Evolutionary conservation across 2,797 vertebrate genomes (phyloP), one percentile per base, ranked within the genome.

Genomic region (Psittacula echo): DNA sequence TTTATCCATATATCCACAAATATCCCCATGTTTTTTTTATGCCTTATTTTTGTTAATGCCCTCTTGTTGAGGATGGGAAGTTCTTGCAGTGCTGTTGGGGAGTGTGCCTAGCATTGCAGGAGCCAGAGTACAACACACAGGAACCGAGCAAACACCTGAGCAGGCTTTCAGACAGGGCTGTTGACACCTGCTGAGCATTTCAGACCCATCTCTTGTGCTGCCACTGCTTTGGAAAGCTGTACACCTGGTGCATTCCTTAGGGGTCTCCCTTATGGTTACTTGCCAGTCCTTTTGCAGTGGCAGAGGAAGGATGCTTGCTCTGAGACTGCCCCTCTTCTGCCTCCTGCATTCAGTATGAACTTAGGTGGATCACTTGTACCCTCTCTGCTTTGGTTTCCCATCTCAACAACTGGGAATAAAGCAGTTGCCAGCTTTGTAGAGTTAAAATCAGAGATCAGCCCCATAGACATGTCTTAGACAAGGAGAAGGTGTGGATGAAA

Each of bases 71-170:
- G 73, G 56, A 13, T n/a, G 61, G 9, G 47, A 32, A 73, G 30
- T 23, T 81, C 64, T 45, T 26, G 53, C 37, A 22, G 61, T 4
- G n/a, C 39, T 11, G 78, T n/a, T 53, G 53, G 66, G 10, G 66
- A 44, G 19, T 0, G 2, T 29, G 41, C 1, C 6, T 13, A 34
- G 74, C 18, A 1, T 10, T 29, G 6, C 2, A 24, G 74, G 41
- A 44, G 1, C 4, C 15, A 5, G 48, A 30, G 23, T 2, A 2
- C 2, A 4, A 22, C 34, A 9, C n/a, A 0, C 0, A 18, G 18
- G 62, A 44, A 20, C 3, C 0, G 73, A 44, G 37, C 70, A 56
- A 29, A 50, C 10, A 24, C 34, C 30, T 5, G 29, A 50, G 32
- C 17, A 48, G 62, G 45, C 7, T n/a, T 58, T 64, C 45, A 41